Evolutionary conservation across 2,113 vertebrate genomes (phyloP).

Genomic region (Aegotheles bennettii): DNA sequence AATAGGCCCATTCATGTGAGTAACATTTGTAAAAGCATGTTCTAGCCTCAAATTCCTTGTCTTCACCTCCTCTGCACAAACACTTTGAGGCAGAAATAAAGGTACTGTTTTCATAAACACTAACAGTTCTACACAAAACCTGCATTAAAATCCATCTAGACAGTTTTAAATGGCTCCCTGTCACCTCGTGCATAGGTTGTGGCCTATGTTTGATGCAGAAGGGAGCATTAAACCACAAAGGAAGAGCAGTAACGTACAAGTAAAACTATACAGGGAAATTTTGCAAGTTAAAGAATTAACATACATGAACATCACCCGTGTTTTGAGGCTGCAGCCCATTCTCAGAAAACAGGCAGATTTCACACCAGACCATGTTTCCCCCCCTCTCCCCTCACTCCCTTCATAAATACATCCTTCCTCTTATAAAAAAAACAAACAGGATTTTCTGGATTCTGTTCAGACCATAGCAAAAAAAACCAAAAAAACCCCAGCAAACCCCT

Average conservation of each 20-base stretch:
- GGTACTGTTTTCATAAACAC: neutral
- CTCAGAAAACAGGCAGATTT: neutral
- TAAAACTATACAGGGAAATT: neutral
- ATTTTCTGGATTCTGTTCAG: neutral
- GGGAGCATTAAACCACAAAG: neutral
- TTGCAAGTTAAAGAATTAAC: neutral
- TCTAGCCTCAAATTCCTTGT: neutral
- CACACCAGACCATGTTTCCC: neutral
- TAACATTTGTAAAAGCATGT: neutral
- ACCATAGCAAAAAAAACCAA: neutral
- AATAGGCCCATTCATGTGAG: neutral
- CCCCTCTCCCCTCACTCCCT: no score
- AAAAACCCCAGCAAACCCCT: no score
- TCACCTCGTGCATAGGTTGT: accelerated
- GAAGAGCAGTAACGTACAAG: neutral
- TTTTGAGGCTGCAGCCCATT: neutral
- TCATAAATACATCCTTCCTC: neutral
- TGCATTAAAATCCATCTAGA: neutral
- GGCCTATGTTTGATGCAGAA: neutral
- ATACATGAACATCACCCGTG: accelerated
- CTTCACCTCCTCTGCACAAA: neutral
- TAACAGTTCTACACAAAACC: neutral
- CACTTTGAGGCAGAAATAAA: neutral
- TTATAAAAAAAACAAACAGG: neutral
- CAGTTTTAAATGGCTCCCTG: neutral